Percentiles rank a stretch among this genome's conserved stretches.
These are phyloP conservation scores for Petrocephalus microphthalmus DNA, from an alignment of 2,113 vertebrate species.

Conservation along the genomic window DNA sequence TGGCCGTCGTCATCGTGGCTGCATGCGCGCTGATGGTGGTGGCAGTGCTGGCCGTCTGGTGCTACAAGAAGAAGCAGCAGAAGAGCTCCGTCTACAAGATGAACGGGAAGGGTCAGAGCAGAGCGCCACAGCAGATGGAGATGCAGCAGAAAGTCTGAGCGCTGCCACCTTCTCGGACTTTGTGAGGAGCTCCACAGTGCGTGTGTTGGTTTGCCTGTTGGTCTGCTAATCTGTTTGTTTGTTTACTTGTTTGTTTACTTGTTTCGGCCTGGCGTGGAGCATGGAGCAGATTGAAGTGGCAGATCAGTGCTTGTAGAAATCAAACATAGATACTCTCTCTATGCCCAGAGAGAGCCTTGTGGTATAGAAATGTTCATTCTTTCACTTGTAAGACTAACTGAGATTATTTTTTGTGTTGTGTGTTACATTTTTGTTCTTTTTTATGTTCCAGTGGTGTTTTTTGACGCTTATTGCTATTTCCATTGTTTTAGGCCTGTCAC, in stretches of 20 bases:
- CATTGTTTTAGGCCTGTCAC: not conserved
- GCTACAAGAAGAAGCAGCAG: conserved; percentile 75
- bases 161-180: not conserved
- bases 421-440: conserved; percentile 13
- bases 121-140: conserved; percentile 83
- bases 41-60: conserved; percentile 69
- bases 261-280: not conserved
- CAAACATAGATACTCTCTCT: conserved; percentile 36
- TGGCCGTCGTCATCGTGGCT: conserved; percentile 71
- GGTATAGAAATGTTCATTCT: conserved; percentile 32
- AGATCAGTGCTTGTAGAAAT: conserved; percentile 40
- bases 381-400: conserved; percentile 22
- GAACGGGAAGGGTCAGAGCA: conserved; percentile 74
- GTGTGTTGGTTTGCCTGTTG: not conserved
- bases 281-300: conserved; percentile 12
- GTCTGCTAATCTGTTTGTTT: conserved; percentile 1
- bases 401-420: conserved; percentile 27
- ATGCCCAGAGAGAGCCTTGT: conserved; percentile 38
- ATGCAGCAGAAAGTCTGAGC: conserved; percentile 79
- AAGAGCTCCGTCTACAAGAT: conserved; percentile 87
- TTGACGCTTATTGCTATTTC: conserved; percentile 3
- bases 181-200: not conserved
- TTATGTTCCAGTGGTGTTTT: not conserved
- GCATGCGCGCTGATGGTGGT: conserved; percentile 66
- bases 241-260: not conserved